Evolutionary conservation across 2,888 invertebrate genomes (phyloP).

Genomic region (Caenorhabditis drosophilae): DNA sequence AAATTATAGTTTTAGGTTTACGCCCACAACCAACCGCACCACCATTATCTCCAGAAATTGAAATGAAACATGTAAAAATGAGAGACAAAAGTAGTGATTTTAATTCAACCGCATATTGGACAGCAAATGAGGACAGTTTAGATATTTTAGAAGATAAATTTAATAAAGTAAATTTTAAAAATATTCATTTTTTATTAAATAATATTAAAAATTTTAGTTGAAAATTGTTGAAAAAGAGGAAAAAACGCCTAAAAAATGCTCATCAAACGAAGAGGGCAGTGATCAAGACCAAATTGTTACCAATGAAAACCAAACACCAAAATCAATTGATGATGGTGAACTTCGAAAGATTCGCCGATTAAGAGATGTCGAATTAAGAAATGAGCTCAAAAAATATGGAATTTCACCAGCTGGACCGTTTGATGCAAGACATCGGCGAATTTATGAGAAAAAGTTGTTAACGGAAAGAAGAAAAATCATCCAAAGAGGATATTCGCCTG

Average conservation of each 20-base stretch:
- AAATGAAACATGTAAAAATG: background rate
- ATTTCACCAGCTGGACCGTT: constrained; percentile 52
- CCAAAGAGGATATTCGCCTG: constrained; percentile 22
- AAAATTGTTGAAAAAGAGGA: constrained; percentile 6
- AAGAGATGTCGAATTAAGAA: constrained; percentile 30
- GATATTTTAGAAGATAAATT: background rate
- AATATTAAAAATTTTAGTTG: constrained; percentile 6
- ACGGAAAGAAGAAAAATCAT: constrained; percentile 20
- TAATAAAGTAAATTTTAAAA: background rate
- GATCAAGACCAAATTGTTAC: too few species aligned
- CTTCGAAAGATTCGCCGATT: constrained; percentile 30
- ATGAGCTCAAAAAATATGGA: constrained; percentile 43
- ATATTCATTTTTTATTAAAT: too few species aligned
- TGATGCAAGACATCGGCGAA: constrained; percentile 39
- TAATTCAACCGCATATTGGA: constrained; percentile 20
- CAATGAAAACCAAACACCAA: too few species aligned
- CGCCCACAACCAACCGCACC: constrained; percentile 32
- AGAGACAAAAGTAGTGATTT: background rate
- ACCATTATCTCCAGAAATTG: constrained; percentile 20
- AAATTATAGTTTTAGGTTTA: background rate
- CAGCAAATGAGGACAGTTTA: constrained; percentile 12
- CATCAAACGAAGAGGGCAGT: too few species aligned
- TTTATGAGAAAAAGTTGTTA: constrained; percentile 57
- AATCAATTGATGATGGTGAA: constrained; percentile 32
- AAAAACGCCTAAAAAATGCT: background rate